phyloP scores from a whole-genome alignment of 2,797 vertebrate species.

The Malacoraja senta region DNA sequence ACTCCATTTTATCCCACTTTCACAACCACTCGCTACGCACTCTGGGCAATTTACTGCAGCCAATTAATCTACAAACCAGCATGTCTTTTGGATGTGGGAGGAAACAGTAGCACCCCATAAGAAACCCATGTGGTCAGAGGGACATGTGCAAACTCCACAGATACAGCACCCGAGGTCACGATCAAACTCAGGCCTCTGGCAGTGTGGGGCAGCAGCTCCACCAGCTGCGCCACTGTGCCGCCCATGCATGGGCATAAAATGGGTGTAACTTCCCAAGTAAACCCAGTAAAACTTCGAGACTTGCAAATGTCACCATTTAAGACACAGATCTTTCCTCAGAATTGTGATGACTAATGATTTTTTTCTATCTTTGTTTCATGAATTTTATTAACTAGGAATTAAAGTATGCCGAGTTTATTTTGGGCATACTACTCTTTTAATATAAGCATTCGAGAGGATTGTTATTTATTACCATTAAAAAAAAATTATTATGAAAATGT shows the following conservation, averaged over 20 bases:
- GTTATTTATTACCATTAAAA: conserved; percentile 27
- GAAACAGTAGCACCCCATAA: too few species aligned
- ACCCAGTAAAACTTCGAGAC: background rate
- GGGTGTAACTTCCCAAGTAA: background rate
- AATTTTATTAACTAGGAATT: background rate
- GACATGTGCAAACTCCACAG: too few species aligned
- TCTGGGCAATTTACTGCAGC: too few species aligned
- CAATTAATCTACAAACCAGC: too few species aligned
- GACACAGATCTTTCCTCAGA: background rate
- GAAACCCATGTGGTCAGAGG: too few species aligned
- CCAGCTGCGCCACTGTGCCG: too few species aligned
- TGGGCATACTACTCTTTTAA: background rate
- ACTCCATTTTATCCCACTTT: too few species aligned
- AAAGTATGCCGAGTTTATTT: background rate
- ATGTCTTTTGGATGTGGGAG: too few species aligned
- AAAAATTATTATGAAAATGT: background rate
- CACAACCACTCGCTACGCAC: too few species aligned
- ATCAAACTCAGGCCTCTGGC: too few species aligned
- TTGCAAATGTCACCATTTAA: background rate
- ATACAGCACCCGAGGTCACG: too few species aligned
- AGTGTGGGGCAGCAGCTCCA: too few species aligned
- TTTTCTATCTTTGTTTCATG: background rate
- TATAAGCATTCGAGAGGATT: background rate
- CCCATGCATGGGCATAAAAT: background rate
- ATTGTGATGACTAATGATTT: background rate